Conservation (phyloP, 2,888 invertebrate genomes). For the Drosophila aldrichi region DNA sequence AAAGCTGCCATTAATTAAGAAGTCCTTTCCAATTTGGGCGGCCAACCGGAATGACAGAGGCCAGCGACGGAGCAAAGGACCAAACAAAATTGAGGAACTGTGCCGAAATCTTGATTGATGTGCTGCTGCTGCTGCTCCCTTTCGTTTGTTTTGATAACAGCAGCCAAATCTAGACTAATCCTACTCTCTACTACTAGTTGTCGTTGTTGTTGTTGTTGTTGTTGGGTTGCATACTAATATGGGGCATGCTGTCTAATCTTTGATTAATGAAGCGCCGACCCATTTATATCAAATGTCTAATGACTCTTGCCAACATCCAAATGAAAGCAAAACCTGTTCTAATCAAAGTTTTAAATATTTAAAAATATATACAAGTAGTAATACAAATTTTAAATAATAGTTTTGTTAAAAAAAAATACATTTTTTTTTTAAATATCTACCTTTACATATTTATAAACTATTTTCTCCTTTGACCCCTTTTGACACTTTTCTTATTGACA, state of each 20-base stretch:
- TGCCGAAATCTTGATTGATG: slow-evolving; percentile 67
- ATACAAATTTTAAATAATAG: too few relatives aligned
- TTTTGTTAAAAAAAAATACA: too few relatives aligned
- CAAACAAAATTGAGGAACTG: slow-evolving; percentile 20
- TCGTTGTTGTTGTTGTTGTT: slow-evolving; percentile 6
- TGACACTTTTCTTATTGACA: not conserved
- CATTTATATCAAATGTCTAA: slow-evolving; percentile 18
- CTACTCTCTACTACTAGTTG: not conserved
- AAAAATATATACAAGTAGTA: too few relatives aligned
- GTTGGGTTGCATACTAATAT: slow-evolving; percentile 15
- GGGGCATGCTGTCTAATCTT: slow-evolving; percentile 28
- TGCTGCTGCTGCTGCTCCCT: slow-evolving; percentile 7
- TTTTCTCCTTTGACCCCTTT: not conserved
- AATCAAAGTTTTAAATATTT: not conserved
- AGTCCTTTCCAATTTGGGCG: slow-evolving; percentile 49
- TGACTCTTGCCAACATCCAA: not conserved
- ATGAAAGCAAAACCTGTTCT: not conserved
- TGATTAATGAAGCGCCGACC: slow-evolving; percentile 54
- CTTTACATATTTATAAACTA: not conserved
- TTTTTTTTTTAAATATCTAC: too few relatives aligned
- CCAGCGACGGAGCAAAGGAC: not conserved
- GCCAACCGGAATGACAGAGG: slow-evolving; percentile 20
- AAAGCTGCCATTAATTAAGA: slow-evolving; percentile 61
- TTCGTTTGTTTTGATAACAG: slow-evolving; percentile 45
- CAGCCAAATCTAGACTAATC: slow-evolving; percentile 35